phyloP scores from a whole-genome alignment of 2,797 vertebrate species.

The Pangasius sanitwongsei region DNA sequence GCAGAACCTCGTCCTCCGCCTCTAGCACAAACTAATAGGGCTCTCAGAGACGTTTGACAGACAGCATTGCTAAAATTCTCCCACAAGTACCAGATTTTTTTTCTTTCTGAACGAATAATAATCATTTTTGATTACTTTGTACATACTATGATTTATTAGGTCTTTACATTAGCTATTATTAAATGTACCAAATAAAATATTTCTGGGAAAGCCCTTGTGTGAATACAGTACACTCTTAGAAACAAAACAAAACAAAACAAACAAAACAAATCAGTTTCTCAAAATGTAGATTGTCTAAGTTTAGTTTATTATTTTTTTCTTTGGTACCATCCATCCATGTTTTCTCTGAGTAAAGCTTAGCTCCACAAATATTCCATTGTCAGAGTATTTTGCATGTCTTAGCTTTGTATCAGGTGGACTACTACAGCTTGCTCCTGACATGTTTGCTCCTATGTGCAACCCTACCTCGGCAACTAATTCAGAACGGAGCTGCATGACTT shows the following conservation, averaged over 20 bases:
- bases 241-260: not conserved
- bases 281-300: not conserved
- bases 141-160: not conserved
- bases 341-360: not conserved
- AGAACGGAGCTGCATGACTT: not conserved
- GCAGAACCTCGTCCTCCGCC: slow-evolving; percentile 18
- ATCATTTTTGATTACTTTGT: not conserved
- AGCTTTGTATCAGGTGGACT: not conserved
- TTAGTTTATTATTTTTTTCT: not conserved
- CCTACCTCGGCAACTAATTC: not conserved
- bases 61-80: slow-evolving; percentile 30
- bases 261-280: not conserved
- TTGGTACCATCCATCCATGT: not conserved
- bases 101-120: not conserved
- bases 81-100: slow-evolving; percentile 15
- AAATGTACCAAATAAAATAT: not conserved
- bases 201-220: not conserved
- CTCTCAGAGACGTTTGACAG: slow-evolving; percentile 36
- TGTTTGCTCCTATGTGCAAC: not conserved
- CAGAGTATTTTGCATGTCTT: not conserved
- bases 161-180: not conserved
- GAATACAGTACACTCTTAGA: not conserved
- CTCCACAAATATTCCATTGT: not conserved
- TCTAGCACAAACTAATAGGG: slow-evolving; percentile 38
- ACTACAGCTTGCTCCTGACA: not conserved